phyloP scores from a whole-genome alignment of 2,797 vertebrate species.

The Coccyzus lansbergi region DNA sequence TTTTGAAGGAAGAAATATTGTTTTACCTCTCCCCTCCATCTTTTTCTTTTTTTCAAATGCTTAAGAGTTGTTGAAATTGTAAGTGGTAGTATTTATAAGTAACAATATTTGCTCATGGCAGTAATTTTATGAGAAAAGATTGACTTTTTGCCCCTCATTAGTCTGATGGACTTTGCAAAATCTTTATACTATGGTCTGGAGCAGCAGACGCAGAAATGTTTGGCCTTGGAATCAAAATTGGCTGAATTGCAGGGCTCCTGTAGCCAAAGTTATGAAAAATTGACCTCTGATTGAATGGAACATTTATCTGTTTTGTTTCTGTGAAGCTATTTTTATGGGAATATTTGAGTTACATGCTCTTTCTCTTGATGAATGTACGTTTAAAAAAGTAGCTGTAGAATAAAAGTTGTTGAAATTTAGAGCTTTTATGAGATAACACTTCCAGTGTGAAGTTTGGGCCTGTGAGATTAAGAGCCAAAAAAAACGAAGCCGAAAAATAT shows the following conservation, averaged over 20 bases:
- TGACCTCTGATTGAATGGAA: slow-evolving; percentile 62
- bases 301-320: slow-evolving; percentile 61
- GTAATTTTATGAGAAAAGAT: slow-evolving; percentile 48
- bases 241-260: slow-evolving; percentile 46
- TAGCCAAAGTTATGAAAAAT: slow-evolving; percentile 70
- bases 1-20: background rate
- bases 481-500: slow-evolving; percentile 35
- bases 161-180: slow-evolving; percentile 43
- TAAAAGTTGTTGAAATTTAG: slow-evolving; percentile 6
- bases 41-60: background rate
- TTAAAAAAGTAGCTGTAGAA: slow-evolving; percentile 49
- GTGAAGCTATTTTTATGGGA: slow-evolving; percentile 69
- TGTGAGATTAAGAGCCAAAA: slow-evolving; percentile 43
- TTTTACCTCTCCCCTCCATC: background rate
- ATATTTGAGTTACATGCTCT: slow-evolving; percentile 39
- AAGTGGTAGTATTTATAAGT: slow-evolving; percentile 1
- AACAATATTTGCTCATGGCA: background rate
- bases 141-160: slow-evolving; percentile 54
- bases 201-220: slow-evolving; percentile 38
- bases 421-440: slow-evolving; percentile 47
- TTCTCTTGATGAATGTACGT: slow-evolving; percentile 39
- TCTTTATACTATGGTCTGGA: slow-evolving; percentile 26
- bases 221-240: slow-evolving; percentile 63
- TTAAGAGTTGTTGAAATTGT: background rate
- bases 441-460: slow-evolving; percentile 9